Base-by-base conservation (phyloP, 1,140 invertebrate species). In the Anoplophora glabripennis region DNA sequence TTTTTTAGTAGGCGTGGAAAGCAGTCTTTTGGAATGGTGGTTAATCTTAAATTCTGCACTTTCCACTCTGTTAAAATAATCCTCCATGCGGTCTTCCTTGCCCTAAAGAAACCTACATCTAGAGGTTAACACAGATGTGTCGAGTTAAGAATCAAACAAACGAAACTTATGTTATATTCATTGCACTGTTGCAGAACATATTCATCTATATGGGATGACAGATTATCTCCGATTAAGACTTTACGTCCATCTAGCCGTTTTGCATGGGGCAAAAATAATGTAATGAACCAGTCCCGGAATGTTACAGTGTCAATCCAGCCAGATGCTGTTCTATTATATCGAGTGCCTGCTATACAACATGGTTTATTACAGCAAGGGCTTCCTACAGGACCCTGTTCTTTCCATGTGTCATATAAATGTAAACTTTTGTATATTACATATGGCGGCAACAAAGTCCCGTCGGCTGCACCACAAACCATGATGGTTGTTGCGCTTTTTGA, bases 401-500 rank as follows among this genome's bases (percentile, higher is more conserved):
- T 68, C 73, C 73, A 75, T 7, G 42, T 44, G 15, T 66, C 53
- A 15, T 55, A 73, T 33, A 76, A 9, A 52, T 73, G 55, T 41
- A 54, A 42, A 41, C 40, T 37, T 38, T 70, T 73, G 44, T 72
- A 74, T 40, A 74, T 53, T n/a, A 72, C 64, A 62, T 72, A 72
- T 10, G 68, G 63, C 14, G 67, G 61, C 11, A 73, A 48, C 10
- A 71, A 14, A 17, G 44, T 37, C 12, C 71, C 68, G 21, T 52
- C 47, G 28, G 69, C 75, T 34, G 64, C 51, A n/a, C 55, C 73
- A 47, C 64, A 62, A 46, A 75, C 53, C 71, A 76, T 76, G 7
- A 77, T 17, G 14, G 72, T 69, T n/a, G 59, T 68, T n/a, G 51
- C 34, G 1, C 34, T 51, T 53, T 70, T 72, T 17, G 61, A 59